Evolutionary conservation across 2,888 invertebrate genomes (phyloP), one percentile per base, ranked within the genome.

Genomic region (Coremacera marginata): DNA sequence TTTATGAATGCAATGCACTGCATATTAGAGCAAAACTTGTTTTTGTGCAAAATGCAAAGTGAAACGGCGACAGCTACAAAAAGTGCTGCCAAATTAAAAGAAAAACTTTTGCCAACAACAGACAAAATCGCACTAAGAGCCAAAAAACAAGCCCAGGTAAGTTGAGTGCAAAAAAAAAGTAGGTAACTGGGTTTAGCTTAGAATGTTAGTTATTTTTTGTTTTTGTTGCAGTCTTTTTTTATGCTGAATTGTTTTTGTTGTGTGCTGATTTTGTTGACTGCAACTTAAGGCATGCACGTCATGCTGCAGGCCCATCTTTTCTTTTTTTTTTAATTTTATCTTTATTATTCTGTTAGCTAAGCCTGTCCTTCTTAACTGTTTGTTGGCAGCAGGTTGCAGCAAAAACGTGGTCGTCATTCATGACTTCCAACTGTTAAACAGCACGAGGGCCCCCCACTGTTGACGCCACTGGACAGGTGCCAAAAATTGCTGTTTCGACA

Each of bases 141-240:
- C n/a, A 31, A 16, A 37, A 25, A 44, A n/a, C 8, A 51, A 62
- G 27, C 9, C 44, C 19, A 51, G 31, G 27, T 31, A n/a, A 31
- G 63, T 31, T 63, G 63, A 55, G 55, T 19, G n/a, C 63, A n/a
- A n/a, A 52, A 67, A 27, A 52, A 34, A 74, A 74, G 52, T 74
- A 65, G 73, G 73, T 74, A 74, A 67, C 49, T 67, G 52, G 74
- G 67, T 74, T 65, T 49, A 19, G 57, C 25, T 57, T 37, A 44
- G 25, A 37, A 57, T 57, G 57, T 37, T 71, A 44, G n/a, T 67
- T 19, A 25, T 7, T 49, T 44, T 49, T 25, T 19, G 1, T 44
- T 44, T 37, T 37, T 65, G 16, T 65, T 65, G 34, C 19, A 37
- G 34, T 34, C 37, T 16, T 65, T 34, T 27, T 63, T 63, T 11